Evolutionary conservation across 2,113 vertebrate species (phyloP).

Genomic region (Acanthochromis polyacanthus): DNA sequence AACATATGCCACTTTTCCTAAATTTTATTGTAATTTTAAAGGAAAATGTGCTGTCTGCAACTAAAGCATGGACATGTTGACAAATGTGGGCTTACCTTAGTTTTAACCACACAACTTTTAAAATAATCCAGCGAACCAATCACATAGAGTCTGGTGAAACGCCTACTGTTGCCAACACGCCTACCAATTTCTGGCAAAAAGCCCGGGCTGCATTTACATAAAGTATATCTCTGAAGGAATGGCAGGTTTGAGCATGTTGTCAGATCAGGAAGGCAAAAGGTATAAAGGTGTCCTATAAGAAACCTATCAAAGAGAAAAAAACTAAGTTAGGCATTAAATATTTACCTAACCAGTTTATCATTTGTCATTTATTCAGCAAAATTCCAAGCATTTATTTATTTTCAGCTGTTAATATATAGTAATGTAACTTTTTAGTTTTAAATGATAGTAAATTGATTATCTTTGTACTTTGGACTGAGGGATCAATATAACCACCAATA

Average conservation of each 20-base stretch:
- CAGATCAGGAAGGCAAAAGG: neutral
- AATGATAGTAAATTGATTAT: neutral
- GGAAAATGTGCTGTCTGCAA: neutral
- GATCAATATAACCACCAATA: too few relatives aligned
- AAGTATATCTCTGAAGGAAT: neutral
- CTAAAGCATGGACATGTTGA: constrained; percentile 1
- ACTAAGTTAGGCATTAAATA: too few relatives aligned
- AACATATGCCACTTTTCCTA: too few relatives aligned
- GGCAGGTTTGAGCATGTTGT: neutral
- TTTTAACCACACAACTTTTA: neutral
- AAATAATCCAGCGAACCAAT: neutral
- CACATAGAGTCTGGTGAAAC: constrained; percentile 1
- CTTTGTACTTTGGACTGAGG: too few relatives aligned
- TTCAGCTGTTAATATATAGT: neutral
- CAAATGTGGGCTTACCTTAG: neutral
- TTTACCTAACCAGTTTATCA: too few relatives aligned
- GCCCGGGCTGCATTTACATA: neutral
- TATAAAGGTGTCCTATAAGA: too few relatives aligned
- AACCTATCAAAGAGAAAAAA: neutral
- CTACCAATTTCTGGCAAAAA: neutral
- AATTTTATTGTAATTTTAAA: too few relatives aligned
- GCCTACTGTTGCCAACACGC: constrained; percentile 24
- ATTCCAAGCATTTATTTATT: neutral
- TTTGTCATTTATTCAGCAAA: neutral
- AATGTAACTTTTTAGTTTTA: neutral